These are phyloP conservation scores for Pseudochaenichthys georgianus DNA, from an alignment of 2,797 vertebrate genomes.

Conservation along the genomic window DNA sequence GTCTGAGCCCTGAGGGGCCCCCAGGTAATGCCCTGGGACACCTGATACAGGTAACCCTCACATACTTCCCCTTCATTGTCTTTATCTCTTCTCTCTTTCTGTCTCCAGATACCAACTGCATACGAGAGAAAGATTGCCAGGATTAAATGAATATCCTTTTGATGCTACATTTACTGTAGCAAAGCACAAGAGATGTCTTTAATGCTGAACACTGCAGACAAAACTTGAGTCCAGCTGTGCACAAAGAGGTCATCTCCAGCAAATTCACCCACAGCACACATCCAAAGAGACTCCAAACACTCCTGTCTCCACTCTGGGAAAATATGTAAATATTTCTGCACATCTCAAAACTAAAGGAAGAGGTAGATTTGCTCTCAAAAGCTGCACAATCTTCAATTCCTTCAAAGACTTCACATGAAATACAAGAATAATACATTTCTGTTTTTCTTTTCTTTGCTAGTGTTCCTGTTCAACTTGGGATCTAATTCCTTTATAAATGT, in stretches of 20 bases:
- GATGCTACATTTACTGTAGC: conserved; percentile 3
- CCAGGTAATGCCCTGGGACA: conserved; percentile 82
- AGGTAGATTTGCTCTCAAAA: conserved; percentile 56
- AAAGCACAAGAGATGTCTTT: conserved; percentile 16
- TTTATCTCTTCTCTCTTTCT: conserved; percentile 60
- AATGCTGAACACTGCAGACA: conserved; percentile 26
- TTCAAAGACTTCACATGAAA: conserved; percentile 32
- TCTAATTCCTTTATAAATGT: conserved; percentile 6
- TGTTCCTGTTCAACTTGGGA: not conserved
- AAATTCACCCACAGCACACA: conserved; percentile 30
- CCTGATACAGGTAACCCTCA: conserved; percentile 81
- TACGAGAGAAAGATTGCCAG: conserved; percentile 37
- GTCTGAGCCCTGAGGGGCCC: conserved; percentile 67
- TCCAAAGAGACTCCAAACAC: conserved; percentile 47
- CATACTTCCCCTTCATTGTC: conserved; percentile 73
- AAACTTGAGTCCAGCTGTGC: conserved; percentile 35
- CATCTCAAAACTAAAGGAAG: conserved; percentile 72
- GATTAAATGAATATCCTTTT: conserved; percentile 11
- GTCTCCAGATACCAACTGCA: conserved; percentile 38
- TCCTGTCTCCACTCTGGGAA: conserved; percentile 67
- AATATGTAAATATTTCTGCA: conserved; percentile 86
- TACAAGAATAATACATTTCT: conserved; percentile 19
- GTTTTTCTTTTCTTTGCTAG: not conserved
- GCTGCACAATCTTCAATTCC: conserved; percentile 33
- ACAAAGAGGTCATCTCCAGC: conserved; percentile 11